Evolutionary conservation across 2,888 invertebrate species (phyloP), one percentile per base, ranked within the genome.

Genomic region (Himalopsyche japonica): DNA sequence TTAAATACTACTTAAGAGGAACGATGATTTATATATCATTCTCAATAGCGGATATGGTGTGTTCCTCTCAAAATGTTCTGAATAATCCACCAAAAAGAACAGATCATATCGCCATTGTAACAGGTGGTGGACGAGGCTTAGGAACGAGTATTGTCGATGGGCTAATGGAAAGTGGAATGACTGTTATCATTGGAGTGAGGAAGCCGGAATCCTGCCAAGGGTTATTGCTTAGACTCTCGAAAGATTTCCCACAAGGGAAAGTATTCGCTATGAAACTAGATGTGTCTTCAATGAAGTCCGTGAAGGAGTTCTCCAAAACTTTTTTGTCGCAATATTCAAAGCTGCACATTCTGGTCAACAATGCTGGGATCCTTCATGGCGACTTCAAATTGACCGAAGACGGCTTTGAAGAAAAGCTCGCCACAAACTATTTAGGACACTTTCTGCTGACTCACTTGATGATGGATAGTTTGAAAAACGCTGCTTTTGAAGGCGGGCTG

Each of bases 341-440:
- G 89, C 93, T 98, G 81, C 93, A 97, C 89, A 89, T 96, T 87
- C 91, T 98, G 57, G 93, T 97, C 1, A 97, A 97, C 90, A 97
- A 97, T 91, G 98, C 98, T 88, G 98, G 97, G 43, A 94, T 98
- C 77, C 98, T 98, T 98, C 97, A 96, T 89, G 95, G 95, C 6
- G 96, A 97, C 37, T 96, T 94, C 88, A 91, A 93, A 83, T 91
- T 95, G 87, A 97, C 97, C 0, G 93, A 93, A 87, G 97, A 98
- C 89, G 97, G 97, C 0, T 95, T 94, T 88, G 98, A 98, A 20
- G 20, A 57, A 24, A 57, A 57, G 8, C 24, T 57, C 10, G 57
- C 57, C 0, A 57, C 57, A 20, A 98, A 98, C 90, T 97, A 97
- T 90, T 91, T 98, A 88, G 95, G 97, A 5, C 97, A 97, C 90